A percentile compares a stretch with the other conserved stretches of the same genome.
Conservation (phyloP, 1,140 invertebrate species). For the Chironomus striatipennis region DNA sequence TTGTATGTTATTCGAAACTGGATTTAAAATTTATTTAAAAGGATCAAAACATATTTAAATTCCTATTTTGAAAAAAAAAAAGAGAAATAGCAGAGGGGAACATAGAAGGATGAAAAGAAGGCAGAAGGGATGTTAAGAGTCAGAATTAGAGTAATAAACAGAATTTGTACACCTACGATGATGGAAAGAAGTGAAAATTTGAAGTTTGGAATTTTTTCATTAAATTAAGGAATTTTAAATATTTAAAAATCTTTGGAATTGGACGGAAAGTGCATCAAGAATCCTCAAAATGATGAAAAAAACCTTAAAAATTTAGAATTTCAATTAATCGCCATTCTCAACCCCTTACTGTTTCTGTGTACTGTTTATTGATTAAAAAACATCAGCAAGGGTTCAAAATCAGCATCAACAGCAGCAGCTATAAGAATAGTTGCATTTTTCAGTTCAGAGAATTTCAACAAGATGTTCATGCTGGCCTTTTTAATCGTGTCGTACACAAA, state of each 20-base stretch:
- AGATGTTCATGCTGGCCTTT: constrained; percentile 20
- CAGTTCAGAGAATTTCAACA: neutral
- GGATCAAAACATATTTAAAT: constrained; percentile 21
- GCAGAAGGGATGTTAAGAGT: neutral
- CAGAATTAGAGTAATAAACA: constrained; percentile 13
- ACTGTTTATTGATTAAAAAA: neutral
- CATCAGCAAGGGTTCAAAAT: neutral
- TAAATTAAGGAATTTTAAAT: neutral
- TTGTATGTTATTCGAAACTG: constrained; percentile 8
- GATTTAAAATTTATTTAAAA: constrained; percentile 22
- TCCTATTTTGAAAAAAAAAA: neutral
- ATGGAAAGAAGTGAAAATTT: neutral
- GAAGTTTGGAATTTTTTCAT: neutral
- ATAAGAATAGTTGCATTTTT: too few relatives aligned
- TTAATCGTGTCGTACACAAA: too few relatives aligned
- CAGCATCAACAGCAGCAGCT: neutral
- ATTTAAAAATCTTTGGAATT: too few relatives aligned
- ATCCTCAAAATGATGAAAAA: too few relatives aligned
- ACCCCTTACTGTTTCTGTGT: too few relatives aligned
- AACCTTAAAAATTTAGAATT: too few relatives aligned
- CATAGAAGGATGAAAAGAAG: too few relatives aligned
- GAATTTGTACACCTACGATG: neutral
- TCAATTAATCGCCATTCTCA: too few relatives aligned
- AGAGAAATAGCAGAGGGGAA: too few relatives aligned
- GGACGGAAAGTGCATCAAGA: too few relatives aligned